Percentiles rank a stretch among this genome's conserved stretches.
Evolutionary conservation across 2,113 vertebrate species (phyloP).

Genomic region (Toxotes chatareus): DNA sequence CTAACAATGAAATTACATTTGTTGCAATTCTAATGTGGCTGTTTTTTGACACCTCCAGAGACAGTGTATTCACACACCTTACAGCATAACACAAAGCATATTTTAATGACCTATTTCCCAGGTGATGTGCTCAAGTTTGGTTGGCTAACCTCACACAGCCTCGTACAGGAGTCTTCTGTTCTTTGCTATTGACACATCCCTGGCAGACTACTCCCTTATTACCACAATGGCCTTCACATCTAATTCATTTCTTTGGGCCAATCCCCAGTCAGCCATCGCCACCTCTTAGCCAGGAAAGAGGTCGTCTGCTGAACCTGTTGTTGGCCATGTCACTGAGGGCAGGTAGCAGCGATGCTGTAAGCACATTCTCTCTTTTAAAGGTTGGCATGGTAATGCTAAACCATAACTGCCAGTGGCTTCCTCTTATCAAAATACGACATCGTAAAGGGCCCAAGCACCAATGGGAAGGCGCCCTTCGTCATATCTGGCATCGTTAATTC

Average conservation of each 20-base stretch:
- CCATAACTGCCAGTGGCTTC: constrained; percentile 35
- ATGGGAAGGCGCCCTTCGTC: constrained; percentile 6
- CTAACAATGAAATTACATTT: constrained; percentile 14
- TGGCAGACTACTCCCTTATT: constrained; percentile 87
- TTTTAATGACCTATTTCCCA: constrained; percentile 61
- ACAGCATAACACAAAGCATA: constrained; percentile 80
- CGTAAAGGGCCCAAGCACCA: constrained; percentile 35
- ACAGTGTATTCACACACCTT: constrained; percentile 29
- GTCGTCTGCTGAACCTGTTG: constrained; percentile 88
- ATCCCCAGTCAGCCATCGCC: constrained; percentile 85
- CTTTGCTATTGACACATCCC: constrained; percentile 69
- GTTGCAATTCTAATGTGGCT: constrained; percentile 28
- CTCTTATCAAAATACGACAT: constrained; percentile 59
- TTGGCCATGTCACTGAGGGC: constrained; percentile 88
- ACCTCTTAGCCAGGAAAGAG: constrained; percentile 78
- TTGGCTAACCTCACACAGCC: constrained; percentile 87
- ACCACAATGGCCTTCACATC: constrained; percentile 86
- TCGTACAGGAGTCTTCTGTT: constrained; percentile 53
- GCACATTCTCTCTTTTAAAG: constrained; percentile 86
- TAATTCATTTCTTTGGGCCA: constrained; percentile 74
- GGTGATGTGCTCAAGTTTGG: constrained; percentile 57
- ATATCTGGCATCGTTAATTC: constrained; percentile 20
- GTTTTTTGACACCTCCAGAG: constrained; percentile 34
- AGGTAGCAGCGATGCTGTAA: constrained; percentile 86
- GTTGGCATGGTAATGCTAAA: constrained; percentile 75